These are phyloP conservation scores for Calameuta idolon DNA, from an alignment of 2,888 invertebrate species.

Conservation along the genomic window DNA sequence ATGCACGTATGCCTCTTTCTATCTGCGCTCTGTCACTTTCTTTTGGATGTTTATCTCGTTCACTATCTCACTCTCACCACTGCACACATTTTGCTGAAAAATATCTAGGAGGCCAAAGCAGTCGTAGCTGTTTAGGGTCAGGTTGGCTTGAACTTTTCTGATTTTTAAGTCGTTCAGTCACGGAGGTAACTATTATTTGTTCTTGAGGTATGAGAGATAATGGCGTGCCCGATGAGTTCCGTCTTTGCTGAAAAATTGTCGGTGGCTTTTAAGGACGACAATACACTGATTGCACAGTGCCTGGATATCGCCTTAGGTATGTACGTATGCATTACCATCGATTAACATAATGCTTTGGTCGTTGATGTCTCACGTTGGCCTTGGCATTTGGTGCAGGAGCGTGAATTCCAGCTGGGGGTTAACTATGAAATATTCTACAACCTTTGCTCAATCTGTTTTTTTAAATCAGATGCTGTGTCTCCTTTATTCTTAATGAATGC, in stretches of 20 bases:
- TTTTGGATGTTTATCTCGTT: no score
- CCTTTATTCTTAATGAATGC: slow-evolving; percentile 11
- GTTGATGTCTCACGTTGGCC: no score
- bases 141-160: no score
- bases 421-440: no score
- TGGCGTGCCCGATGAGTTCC: slow-evolving; percentile 37
- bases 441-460: no score
- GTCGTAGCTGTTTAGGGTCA: slow-evolving; percentile 7
- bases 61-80: background rate
- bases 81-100: background rate
- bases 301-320: slow-evolving; percentile 69
- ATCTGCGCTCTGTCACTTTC: no score
- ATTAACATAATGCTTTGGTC: slow-evolving; percentile 23
- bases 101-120: slow-evolving; percentile 11
- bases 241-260: slow-evolving; percentile 38
- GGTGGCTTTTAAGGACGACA: slow-evolving; percentile 62
- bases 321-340: slow-evolving; percentile 31
- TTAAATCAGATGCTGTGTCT: no score
- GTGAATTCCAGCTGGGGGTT: no score
- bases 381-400: no score
- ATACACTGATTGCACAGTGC: slow-evolving; percentile 66
- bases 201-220: slow-evolving; percentile 1
- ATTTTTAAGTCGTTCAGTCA: slow-evolving; percentile 3
- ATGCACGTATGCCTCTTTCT: no score
- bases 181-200: background rate